phyloP scores from a whole-genome alignment of 2,113 vertebrate genomes.

The Cochlearius cochlearius region DNA sequence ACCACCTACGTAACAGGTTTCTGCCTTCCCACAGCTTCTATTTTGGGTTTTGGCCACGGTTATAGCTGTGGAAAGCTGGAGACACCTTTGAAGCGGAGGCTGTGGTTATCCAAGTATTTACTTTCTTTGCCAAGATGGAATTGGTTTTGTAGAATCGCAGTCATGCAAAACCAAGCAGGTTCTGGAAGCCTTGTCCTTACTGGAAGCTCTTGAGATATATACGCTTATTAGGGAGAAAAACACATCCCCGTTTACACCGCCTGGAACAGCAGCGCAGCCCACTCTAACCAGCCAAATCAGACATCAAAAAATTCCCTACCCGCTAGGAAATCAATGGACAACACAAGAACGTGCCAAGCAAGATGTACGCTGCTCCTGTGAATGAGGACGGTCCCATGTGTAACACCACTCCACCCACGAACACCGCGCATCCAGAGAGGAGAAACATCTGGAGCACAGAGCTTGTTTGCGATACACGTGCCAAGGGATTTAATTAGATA shows the following conservation, averaged over 20 bases:
- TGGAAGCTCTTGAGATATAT: accelerated
- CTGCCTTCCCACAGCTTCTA: not conserved
- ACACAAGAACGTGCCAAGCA: not conserved
- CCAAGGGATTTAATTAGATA: not conserved
- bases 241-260: not conserved
- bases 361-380: not conserved
- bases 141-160: not conserved
- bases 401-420: not conserved
- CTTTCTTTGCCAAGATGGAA: not conserved
- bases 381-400: not conserved
- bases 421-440: not conserved
- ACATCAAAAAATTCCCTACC: not conserved
- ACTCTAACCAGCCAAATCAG: not conserved
- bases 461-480: too few species aligned
- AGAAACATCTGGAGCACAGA: not conserved
- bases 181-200: not conserved
- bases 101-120: not conserved
- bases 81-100: not conserved
- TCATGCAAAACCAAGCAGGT: not conserved
- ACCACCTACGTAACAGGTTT: not conserved
- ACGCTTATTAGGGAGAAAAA: not conserved
- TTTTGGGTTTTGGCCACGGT: not conserved
- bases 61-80: not conserved
- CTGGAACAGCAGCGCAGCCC: not conserved
- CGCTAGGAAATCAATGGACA: not conserved